A percentile compares a stretch with the other conserved stretches of the same genome.
phyloP scores from a whole-genome alignment of 2,113 vertebrate genomes.

The Pangasianodon hypophthalmus region DNA sequence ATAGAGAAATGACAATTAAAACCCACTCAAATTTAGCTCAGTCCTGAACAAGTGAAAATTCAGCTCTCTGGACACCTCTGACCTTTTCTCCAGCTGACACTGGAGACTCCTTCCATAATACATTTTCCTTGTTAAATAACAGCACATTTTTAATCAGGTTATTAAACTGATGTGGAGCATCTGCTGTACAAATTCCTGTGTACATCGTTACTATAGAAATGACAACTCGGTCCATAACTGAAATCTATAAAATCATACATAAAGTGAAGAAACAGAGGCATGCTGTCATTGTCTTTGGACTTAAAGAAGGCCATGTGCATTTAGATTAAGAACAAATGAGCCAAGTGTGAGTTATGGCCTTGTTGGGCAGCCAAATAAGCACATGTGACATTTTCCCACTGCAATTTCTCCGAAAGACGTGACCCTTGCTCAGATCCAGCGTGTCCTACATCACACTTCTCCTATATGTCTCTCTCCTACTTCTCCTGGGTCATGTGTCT shows the following conservation, averaged over 20 bases:
- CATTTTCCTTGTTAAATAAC: not conserved
- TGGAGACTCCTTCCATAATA: not conserved
- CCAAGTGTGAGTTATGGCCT: slow-evolving; percentile 30
- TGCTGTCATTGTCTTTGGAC: not conserved
- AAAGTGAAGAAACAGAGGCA: not conserved
- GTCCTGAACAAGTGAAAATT: not conserved
- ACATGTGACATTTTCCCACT: not conserved
- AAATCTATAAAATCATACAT: not conserved
- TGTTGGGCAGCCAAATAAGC: slow-evolving; percentile 25
- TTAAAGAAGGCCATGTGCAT: slow-evolving; percentile 24
- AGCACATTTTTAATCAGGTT: not conserved
- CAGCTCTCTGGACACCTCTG: not conserved
- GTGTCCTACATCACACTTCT: slow-evolving; percentile 15
- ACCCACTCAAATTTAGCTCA: not conserved
- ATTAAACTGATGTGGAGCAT: not conserved
- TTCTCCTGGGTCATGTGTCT: slow-evolving; percentile 35
- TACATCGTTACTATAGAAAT: not conserved
- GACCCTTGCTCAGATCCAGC: slow-evolving; percentile 24
- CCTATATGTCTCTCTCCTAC: not conserved
- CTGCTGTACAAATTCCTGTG: not conserved
- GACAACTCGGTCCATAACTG: not conserved
- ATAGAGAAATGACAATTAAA: too few species aligned
- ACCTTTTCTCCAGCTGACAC: not conserved
- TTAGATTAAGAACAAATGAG: slow-evolving; percentile 42
- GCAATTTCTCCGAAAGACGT: slow-evolving; percentile 22